Conservation (phyloP, 2,797 vertebrate species). For the Emydoidea blandingii region DNA sequence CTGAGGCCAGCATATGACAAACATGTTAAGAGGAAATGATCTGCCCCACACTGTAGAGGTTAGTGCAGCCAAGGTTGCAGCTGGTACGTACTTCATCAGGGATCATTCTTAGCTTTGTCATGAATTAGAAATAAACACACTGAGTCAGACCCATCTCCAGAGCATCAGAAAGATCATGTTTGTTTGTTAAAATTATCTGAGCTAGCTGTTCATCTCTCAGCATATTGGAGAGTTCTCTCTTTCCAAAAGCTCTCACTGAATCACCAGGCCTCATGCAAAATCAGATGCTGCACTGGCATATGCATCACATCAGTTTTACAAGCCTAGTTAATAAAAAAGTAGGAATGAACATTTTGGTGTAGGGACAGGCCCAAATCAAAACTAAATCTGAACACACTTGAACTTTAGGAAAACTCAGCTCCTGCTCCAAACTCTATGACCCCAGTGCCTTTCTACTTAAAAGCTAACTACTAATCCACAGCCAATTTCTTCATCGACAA, state of each 20-base stretch:
- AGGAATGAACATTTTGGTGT: neutral
- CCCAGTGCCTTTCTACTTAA: neutral
- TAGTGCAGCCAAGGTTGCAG: neutral
- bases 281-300: neutral
- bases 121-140: neutral
- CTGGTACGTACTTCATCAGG: neutral
- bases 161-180: neutral
- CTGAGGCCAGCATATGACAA: neutral
- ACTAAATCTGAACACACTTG: neutral
- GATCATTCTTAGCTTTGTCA: neutral
- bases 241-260: neutral
- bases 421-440: neutral
- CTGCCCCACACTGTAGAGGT: neutral
- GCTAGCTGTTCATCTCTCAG: slow-evolving; percentile 12
- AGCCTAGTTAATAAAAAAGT: neutral
- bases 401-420: slow-evolving; percentile 20
- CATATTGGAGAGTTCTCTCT: neutral
- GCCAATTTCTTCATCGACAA: neutral
- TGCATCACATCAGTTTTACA: neutral
- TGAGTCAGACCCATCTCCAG: neutral
- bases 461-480: slow-evolving; percentile 3
- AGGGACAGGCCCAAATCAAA: neutral
- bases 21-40: neutral
- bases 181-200: neutral
- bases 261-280: slow-evolving; percentile 1